Percentiles rank a stretch among this genome's conserved stretches.
phyloP scores from a whole-genome alignment of 2,888 invertebrate genomes.

The Rhingia campestris region DNA sequence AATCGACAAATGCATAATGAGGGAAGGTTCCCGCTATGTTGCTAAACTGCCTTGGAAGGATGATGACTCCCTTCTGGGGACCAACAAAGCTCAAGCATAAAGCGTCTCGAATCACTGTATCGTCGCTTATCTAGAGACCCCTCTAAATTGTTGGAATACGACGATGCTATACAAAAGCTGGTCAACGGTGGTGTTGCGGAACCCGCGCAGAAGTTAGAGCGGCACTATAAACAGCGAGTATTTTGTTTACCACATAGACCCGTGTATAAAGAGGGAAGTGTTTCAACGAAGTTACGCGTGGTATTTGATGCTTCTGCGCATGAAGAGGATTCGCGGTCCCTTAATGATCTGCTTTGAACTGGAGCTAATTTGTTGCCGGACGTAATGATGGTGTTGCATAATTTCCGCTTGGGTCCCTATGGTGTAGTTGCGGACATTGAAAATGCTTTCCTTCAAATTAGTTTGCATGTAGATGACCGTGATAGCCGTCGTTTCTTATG shows the following conservation, averaged over 20 bases:
- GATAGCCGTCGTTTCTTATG: constrained; percentile 25
- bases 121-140: constrained; percentile 19
- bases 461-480: not conserved
- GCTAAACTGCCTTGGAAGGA: constrained; percentile 9
- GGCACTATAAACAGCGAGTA: not conserved
- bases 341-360: constrained; percentile 30
- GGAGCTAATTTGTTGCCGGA: constrained; percentile 29
- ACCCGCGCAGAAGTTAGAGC: not conserved
- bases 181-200: constrained; percentile 3
- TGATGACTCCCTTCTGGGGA: not conserved
- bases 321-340: not conserved
- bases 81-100: not conserved
- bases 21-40: constrained; percentile 2
- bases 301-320: constrained; percentile 27
- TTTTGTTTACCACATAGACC: constrained; percentile 23
- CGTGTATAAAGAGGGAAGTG: constrained; percentile 18
- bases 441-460: constrained; percentile 13
- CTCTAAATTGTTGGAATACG: constrained; percentile 4
- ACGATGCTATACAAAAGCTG: constrained; percentile 10
- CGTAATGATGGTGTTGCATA: constrained; percentile 4
- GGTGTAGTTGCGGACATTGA: constrained; percentile 22
- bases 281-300: constrained; percentile 14
- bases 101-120: not conserved
- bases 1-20: constrained; percentile 1
- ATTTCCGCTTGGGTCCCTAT: constrained; percentile 14